phyloP scores from a whole-genome alignment of 2,888 invertebrate genomes.

The Odontocolon sp. region DNA sequence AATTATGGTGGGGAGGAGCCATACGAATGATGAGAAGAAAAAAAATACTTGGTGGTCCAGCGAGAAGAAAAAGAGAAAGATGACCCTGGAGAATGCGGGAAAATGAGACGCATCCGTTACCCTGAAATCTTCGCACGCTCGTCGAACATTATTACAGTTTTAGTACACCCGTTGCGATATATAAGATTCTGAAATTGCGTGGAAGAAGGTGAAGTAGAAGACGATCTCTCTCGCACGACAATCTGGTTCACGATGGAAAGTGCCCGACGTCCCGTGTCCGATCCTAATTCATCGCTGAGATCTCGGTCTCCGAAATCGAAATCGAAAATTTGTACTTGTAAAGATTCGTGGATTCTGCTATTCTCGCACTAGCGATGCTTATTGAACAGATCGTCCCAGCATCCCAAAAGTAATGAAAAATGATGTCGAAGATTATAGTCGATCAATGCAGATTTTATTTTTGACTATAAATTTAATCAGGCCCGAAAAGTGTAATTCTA shows the following conservation, averaged over 20 bases:
- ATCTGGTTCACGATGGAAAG: conserved; percentile 72
- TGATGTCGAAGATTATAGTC: too few species aligned
- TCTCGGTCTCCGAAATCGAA: conserved; percentile 56
- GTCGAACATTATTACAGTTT: conserved; percentile 65
- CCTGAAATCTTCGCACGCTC: conserved; percentile 24
- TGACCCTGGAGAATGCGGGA: not conserved
- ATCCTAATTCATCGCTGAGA: conserved; percentile 65
- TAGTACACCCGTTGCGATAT: conserved; percentile 55
- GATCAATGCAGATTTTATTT: too few species aligned
- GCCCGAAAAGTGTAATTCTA: too few species aligned
- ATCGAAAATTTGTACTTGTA: too few species aligned
- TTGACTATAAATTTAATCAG: too few species aligned
- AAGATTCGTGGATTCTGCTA: conserved; percentile 21
- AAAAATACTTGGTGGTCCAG: not conserved
- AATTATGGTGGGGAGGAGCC: not conserved
- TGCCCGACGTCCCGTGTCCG: conserved; percentile 54
- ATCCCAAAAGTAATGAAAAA: too few species aligned
- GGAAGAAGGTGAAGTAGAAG: conserved; percentile 17
- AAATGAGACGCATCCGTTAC: not conserved
- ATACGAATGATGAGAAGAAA: not conserved
- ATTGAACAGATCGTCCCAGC: too few species aligned
- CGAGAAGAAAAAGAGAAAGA: not conserved
- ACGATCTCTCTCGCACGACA: conserved; percentile 44
- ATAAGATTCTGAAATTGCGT: conserved; percentile 17
- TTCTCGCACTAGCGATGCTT: too few species aligned